These are phyloP conservation scores for Platalea minor DNA, from an alignment of 2,797 vertebrate species.

Conservation along the genomic window DNA sequence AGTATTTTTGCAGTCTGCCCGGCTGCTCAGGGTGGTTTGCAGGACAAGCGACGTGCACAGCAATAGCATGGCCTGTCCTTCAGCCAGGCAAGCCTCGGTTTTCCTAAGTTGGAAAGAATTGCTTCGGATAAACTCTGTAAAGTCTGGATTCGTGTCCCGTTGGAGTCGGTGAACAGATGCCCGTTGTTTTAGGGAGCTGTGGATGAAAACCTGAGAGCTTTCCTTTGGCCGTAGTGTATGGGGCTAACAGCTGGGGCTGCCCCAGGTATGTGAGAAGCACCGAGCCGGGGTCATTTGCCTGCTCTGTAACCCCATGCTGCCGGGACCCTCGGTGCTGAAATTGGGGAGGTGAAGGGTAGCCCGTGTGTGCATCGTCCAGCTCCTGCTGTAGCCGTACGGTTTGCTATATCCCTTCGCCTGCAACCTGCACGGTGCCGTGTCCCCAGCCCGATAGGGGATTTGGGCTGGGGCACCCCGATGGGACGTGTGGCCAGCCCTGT, in stretches of 20 bases:
- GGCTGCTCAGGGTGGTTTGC: neutral
- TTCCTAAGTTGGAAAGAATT: constrained; percentile 32
- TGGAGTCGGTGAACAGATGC: neutral
- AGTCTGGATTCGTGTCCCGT: neutral
- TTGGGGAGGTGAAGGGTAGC: neutral
- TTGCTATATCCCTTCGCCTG: rapidly evolving
- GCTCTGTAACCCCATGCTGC: rapidly evolving
- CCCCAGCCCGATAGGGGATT: neutral
- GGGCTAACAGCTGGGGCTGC: neutral
- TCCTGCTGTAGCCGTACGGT: rapidly evolving
- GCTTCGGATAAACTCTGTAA: neutral
- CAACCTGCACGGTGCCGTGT: rapidly evolving
- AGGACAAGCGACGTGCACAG: neutral
- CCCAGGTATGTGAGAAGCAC: neutral
- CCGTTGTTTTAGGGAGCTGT: neutral
- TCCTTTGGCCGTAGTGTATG: rapidly evolving
- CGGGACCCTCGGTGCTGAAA: neutral
- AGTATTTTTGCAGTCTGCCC: neutral
- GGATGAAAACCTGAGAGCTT: neutral
- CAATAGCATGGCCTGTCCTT: neutral
- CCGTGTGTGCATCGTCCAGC: neutral
- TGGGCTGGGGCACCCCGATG: neutral
- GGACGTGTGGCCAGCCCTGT: rapidly evolving
- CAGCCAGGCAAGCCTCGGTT: neutral
- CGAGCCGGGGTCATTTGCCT: rapidly evolving